phyloP scores from a whole-genome alignment of 2,888 invertebrate genomes.

The Cryptocephalus primarius region DNA sequence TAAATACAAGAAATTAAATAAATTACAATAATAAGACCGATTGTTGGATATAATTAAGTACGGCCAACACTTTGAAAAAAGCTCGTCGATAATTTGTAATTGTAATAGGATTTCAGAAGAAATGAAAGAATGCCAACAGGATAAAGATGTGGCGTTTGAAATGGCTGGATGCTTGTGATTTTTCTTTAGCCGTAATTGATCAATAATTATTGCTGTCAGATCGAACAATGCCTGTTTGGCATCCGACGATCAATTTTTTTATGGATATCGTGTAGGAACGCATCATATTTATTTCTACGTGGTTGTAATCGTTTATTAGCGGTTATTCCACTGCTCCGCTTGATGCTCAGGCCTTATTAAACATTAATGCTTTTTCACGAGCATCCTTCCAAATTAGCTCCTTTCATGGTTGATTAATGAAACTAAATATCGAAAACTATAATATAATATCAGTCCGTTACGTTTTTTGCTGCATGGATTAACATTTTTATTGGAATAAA shows the following conservation, averaged over 20 bases:
- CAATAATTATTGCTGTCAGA: slow-evolving; percentile 30
- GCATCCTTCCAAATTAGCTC: too few relatives aligned
- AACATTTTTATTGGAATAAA: too few relatives aligned
- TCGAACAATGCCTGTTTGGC: slow-evolving; percentile 25
- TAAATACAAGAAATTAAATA: background rate
- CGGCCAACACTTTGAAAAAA: slow-evolving; percentile 4
- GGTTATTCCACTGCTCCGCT: background rate
- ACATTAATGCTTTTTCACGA: too few relatives aligned
- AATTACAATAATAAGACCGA: background rate
- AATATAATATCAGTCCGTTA: too few relatives aligned
- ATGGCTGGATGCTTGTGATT: slow-evolving; percentile 24
- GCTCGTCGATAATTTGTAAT: slow-evolving; percentile 11
- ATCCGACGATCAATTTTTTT: slow-evolving; percentile 17
- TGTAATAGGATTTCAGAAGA: slow-evolving; percentile 17
- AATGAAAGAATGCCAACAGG: slow-evolving; percentile 18
- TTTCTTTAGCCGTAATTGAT: slow-evolving; percentile 27
- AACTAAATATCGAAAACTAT: too few relatives aligned
- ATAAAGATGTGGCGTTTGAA: slow-evolving; percentile 24
- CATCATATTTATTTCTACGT: slow-evolving; percentile 19
- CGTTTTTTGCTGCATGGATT: too few relatives aligned
- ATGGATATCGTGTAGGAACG: slow-evolving; percentile 13
- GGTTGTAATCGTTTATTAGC: slow-evolving; percentile 19
- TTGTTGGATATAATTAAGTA: background rate
- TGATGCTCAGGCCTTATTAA: too few relatives aligned
- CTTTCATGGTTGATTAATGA: too few relatives aligned